Conservation (phyloP, 2,888 invertebrate genomes). For the Sinohyriopsis cumingii region DNA sequence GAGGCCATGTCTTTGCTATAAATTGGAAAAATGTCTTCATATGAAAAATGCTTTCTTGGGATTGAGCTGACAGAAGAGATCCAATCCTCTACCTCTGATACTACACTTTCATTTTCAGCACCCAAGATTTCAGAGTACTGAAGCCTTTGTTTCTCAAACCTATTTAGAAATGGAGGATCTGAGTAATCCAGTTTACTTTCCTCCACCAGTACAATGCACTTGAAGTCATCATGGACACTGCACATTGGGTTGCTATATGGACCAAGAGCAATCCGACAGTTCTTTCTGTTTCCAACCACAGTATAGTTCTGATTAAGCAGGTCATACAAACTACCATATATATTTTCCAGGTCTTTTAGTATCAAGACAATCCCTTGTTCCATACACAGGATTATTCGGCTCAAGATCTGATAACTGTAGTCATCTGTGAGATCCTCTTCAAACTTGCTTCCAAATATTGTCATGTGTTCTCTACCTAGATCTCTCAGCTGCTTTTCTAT, state of each 20-base stretch:
- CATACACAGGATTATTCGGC: conserved; percentile 55
- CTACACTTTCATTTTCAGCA: conserved; percentile 9
- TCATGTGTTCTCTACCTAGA: conserved; percentile 24
- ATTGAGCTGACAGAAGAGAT: conserved; percentile 9
- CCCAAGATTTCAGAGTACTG: conserved; percentile 38
- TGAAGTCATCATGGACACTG: conserved; percentile 48
- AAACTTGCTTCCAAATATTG: conserved; percentile 55
- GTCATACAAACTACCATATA: conserved; percentile 55
- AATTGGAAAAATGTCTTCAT: conserved; percentile 33
- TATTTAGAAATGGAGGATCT: conserved; percentile 56
- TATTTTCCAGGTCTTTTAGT: conserved; percentile 47
- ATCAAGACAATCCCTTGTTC: conserved; percentile 49
- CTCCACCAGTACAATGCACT: conserved; percentile 51
- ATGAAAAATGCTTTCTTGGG: conserved; percentile 11
- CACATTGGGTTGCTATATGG: conserved; percentile 54
- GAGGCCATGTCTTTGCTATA: conserved; percentile 34
- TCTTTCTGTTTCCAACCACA: conserved; percentile 42
- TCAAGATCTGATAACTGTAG: conserved; percentile 50
- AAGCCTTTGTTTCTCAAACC: conserved; percentile 61
- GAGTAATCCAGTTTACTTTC: conserved; percentile 38
- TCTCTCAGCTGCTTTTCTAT: conserved; percentile 31
- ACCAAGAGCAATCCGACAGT: conserved; percentile 50
- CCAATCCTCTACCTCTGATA: conserved; percentile 18
- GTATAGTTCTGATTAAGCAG: conserved; percentile 59
- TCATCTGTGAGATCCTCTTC: conserved; percentile 54